These are phyloP conservation scores for Crocuta crocuta DNA, from an alignment of 2,113 vertebrate genomes.

Conservation along the genomic window DNA sequence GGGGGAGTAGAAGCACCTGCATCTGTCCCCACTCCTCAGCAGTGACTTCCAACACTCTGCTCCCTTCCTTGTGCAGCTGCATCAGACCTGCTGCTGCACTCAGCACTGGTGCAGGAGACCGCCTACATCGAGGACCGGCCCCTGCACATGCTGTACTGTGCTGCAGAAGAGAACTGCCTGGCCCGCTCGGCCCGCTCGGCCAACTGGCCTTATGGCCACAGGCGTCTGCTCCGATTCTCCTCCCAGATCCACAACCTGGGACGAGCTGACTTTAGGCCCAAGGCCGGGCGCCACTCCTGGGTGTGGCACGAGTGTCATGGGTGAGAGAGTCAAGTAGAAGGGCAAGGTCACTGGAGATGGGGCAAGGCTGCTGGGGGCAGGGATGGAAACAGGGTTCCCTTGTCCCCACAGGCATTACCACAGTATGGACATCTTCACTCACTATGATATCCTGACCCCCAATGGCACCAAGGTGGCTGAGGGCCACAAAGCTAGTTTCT, in stretches of 20 bases:
- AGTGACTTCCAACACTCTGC: neutral
- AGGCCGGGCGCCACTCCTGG: constrained; percentile 98
- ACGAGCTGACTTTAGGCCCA: constrained; percentile 96
- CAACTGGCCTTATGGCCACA: constrained; percentile 98
- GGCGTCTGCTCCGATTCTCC: constrained; percentile 97
- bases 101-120: constrained; percentile 94
- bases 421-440: constrained; percentile 99
- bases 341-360: neutral
- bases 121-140: constrained; percentile 98
- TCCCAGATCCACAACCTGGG: constrained; percentile 99
- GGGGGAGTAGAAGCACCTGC: fast-evolving
- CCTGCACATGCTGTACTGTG: constrained; percentile 98
- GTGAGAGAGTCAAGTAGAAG: constrained; percentile 83
- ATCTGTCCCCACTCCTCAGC: fast-evolving
- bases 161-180: constrained; percentile 97
- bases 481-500: constrained; percentile 99
- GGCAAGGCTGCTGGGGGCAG: neutral
- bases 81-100: constrained; percentile 95
- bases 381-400: neutral
- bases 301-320: constrained; percentile 99
- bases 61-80: constrained; percentile 87
- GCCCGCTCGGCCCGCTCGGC: constrained; percentile 92
- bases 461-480: constrained; percentile 97
- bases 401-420: constrained; percentile 94
- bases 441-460: constrained; percentile 95